Conservation (phyloP, 2,113 vertebrate species). For the Patagioenas fasciata region DNA sequence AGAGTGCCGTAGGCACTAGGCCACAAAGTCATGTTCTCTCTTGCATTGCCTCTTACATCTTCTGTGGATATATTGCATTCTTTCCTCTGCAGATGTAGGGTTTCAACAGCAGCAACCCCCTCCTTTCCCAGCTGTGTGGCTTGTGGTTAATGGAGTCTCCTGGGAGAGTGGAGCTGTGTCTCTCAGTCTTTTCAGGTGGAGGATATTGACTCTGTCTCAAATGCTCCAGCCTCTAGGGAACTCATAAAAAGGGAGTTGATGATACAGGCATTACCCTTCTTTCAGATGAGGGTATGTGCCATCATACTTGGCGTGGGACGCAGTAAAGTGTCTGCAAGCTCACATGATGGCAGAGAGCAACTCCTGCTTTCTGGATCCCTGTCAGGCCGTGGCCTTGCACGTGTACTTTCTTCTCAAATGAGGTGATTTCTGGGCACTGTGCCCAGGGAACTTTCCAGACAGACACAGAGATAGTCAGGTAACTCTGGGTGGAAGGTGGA, state of each 20-base stretch:
- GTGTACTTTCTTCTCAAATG: background rate
- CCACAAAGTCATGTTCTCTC: conserved; percentile 55
- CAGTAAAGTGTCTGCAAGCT: background rate
- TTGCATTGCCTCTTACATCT: conserved; percentile 22
- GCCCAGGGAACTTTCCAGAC: background rate
- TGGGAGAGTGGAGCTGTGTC: background rate
- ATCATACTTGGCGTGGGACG: fast-evolving
- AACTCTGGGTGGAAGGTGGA: background rate
- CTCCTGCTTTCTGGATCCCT: background rate
- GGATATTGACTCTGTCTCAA: background rate
- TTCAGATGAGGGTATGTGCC: background rate
- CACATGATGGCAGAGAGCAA: background rate
- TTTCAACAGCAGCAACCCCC: conserved; percentile 29
- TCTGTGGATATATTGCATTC: conserved; percentile 13
- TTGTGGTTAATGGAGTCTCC: conserved; percentile 9
- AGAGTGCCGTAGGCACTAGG: conserved; percentile 29
- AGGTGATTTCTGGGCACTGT: background rate
- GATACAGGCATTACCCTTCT: background rate
- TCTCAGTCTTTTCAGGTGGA: background rate
- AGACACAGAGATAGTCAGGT: background rate
- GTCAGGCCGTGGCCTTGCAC: background rate
- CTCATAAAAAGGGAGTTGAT: background rate
- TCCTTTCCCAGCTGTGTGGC: conserved; percentile 31
- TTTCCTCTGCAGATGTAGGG: background rate
- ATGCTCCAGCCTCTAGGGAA: background rate